Evolutionary conservation across 2,888 invertebrate species (phyloP), one percentile per base, ranked within the genome.

Genomic region (Oligia latruncula): DNA sequence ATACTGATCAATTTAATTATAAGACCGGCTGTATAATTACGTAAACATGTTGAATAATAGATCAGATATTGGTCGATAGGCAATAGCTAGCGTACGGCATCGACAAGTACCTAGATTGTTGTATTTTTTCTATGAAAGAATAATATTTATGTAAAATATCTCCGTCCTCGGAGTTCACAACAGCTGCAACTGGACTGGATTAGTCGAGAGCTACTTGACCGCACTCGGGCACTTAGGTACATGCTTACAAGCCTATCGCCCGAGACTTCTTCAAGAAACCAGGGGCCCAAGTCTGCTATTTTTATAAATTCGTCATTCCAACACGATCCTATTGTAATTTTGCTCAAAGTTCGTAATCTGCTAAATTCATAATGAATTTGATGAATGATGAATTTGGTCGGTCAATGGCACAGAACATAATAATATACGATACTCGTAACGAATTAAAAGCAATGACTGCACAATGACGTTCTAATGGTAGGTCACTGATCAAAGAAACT

Each of bases 1-100:
- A 80, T 84, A 68, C n/a, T 64, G 49, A 80, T 74, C 74, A 52
- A 74, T 49, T 62, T 77, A 82, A 78, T 83, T 78, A 71, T 58
- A 58, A 68, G 55, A 55, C 68, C 40, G 15, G 46, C 40, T 58
- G 29, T 46, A 62, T 46, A 46, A 46, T 74, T 80, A 80, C 72
- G 40, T 66, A 65, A 70, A 46, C 40, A 29, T 13, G 20, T 67
- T 71, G 65, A 62, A 58, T 60, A 70, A 82, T 60, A 60, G 46
- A 29, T 29, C 29, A 29, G 29, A 35, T 40, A 76, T 35, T 49
- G n/a, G 35, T 71, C 11, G 60, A 55, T 62, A 66, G 11, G 29
- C 43, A 55, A 76, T 75, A 65, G 46, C 20, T 77, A 58, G n/a
- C 29, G 4, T 52, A 35, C 20, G 4, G 4, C 29, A 70, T 29